Base-by-base conservation (phyloP, 2,797 vertebrate species). In the Fistularia tabacaria region DNA sequence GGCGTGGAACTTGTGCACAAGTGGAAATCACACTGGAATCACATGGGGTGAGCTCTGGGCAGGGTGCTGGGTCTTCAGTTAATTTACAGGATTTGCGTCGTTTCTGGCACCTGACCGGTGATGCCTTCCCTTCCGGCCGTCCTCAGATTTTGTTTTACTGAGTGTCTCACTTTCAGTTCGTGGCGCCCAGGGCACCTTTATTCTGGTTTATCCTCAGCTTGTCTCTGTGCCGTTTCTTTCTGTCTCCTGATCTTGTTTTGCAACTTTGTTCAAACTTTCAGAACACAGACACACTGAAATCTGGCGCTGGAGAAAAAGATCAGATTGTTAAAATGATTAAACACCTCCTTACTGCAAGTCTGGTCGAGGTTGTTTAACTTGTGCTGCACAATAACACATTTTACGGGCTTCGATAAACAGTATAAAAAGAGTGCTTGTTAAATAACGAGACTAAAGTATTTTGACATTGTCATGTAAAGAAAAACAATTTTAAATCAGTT, bases 31-130 rank as follows among this genome's bases (percentile, higher is more conserved):
- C 49, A 64, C 13, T 54, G 50, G 9, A 64, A 54, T 11, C 12
- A 48, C 13, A 56, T 40, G 52, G 46, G 7, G n/a, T 59, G 7
- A 14, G 46, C 73, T 60, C 7, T 9, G 49, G 49, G 64, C 49
- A 14, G 13, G 46, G 64, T n/a, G 0, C 47, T 59, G 42, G 1
- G 51, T 36, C 57, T 62, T 69, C 14, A 57, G 65, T 72, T 54
- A 66, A 66, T 78, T 81, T 71, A 38, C 55, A 55, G 64, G 54
- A 52, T 68, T 53, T 60, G 56, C 52, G 43, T 69, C 1, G n/a
- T 67, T 46, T 48, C 3, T 1, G 71, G 64, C 79, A 79, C 76
- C 77, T 83, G 83, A 83, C 62, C 36, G 7, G 37, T 56, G 66
- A 63, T 56, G 57, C 56, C 50, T 45, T 65, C 64, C 73, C 70